A percentile compares a stretch with the other conserved stretches of the same genome.
These are phyloP conservation scores for zebrafish (Danio rerio) DNA, from an alignment of 2,113 vertebrate genomes.

Conservation along the genomic window DNA sequence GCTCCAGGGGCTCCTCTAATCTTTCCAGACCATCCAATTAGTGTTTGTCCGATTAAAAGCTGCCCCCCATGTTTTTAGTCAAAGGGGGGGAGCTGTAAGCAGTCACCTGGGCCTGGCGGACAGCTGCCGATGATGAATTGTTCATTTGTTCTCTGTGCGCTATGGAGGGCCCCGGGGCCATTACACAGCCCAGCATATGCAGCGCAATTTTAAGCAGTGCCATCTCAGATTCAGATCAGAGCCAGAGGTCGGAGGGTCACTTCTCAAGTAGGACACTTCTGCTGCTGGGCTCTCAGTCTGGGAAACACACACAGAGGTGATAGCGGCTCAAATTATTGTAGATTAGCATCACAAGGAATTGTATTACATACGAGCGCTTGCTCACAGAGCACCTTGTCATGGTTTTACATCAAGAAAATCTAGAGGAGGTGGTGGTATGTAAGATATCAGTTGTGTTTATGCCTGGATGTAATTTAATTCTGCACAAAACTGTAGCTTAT, in stretches of 20 bases:
- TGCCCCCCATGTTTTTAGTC: constrained; percentile 52
- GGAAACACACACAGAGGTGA: constrained; percentile 49
- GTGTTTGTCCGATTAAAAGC: constrained; percentile 75
- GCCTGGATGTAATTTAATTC: neutral
- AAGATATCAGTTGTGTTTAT: neutral
- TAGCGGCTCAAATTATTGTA: constrained; percentile 49
- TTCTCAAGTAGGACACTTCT: constrained; percentile 51
- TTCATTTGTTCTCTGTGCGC: constrained; percentile 77
- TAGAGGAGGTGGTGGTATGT: neutral
- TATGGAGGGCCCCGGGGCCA: constrained; percentile 71
- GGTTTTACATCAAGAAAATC: neutral
- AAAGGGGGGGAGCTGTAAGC: constrained; percentile 45
- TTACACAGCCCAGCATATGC: constrained; percentile 75
- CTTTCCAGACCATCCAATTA: constrained; percentile 75
- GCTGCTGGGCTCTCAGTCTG: constrained; percentile 56
- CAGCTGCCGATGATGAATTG: constrained; percentile 81
- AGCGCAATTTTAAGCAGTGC: constrained; percentile 64
- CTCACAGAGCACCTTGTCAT: neutral
- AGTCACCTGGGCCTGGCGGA: constrained; percentile 80
- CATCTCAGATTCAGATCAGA: constrained; percentile 65
- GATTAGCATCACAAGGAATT: constrained; percentile 50
- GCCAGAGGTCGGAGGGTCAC: constrained; percentile 66
- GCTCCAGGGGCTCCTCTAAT: constrained; percentile 74
- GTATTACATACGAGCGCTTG: constrained; percentile 2
- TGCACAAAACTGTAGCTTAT: neutral